Evolutionary conservation across 2,113 vertebrate species (phyloP), one percentile per base, ranked within the genome.

Genomic region (Ageneiosus marmoratus): DNA sequence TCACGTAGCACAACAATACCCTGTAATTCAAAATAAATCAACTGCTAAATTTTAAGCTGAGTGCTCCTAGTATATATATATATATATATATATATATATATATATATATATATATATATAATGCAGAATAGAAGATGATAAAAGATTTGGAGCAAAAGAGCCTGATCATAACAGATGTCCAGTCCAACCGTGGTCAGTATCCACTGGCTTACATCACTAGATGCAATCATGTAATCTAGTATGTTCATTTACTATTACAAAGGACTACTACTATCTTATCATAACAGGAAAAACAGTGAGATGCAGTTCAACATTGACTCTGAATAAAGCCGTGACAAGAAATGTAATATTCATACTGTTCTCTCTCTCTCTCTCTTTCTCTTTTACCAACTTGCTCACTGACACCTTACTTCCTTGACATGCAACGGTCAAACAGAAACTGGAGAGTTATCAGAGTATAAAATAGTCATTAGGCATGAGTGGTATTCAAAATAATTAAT

Each of bases 351-450:
- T 81, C 65, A 58, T 50, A 20, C 29, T 74, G 1, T 41, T 41
- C 56, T 83, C 81, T 55, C 72, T 80, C 48, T 75, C 77, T 60
- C 56, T 37, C 70, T 83, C 83, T 55, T 51, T 80, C 46, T 77
- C 76, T 70, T 70, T 18, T 34, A 7, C 18, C 37, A 22, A 18
- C 63, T 37, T 20, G 34, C 63, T 67, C 41, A n/a, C 65, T 41
- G 34, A 24, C 34, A 41, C 34, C 7, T 2, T 34, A 34, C 32
- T 34, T 37, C 34, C 29, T 67, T 67, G 16, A 32, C 27, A 6
- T 62, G 27, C 5, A 5, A 58, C n/a, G 56, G 24, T 58, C 24
- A 65, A 37, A 65, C 0, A 65, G 18, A 37, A 8, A 37, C 12
- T 29, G 60, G 60, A 27, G 60, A 62, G 5, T 62, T 32, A 62